phyloP scores from a whole-genome alignment of 2,113 vertebrate species.

The Albula glossodonta region DNA sequence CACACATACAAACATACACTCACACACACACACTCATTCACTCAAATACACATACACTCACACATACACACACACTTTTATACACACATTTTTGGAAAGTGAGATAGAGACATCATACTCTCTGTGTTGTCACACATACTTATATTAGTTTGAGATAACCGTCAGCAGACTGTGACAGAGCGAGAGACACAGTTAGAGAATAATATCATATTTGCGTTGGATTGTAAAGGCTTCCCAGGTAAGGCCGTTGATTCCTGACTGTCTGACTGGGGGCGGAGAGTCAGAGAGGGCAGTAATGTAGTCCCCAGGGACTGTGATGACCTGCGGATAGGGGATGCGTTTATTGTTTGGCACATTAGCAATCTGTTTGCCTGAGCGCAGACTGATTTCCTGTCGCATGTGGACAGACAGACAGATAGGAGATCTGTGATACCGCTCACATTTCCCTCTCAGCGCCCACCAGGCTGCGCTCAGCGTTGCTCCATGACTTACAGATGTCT shows the following conservation, averaged over 20 bases:
- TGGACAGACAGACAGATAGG: not conserved
- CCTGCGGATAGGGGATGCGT: not conserved
- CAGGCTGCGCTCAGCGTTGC: too few relatives aligned
- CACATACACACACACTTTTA: too few relatives aligned
- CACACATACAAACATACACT: too few relatives aligned
- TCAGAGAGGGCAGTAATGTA: not conserved
- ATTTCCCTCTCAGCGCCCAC: not conserved
- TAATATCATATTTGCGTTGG: not conserved
- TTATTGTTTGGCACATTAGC: not conserved
- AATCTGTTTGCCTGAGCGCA: not conserved
- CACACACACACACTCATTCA: too few relatives aligned
- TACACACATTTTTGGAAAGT: too few relatives aligned
- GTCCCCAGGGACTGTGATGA: not conserved
- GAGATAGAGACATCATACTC: too few relatives aligned
- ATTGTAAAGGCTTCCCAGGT: not conserved
- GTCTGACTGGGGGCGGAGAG: not conserved
- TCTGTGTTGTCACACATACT: too few relatives aligned
- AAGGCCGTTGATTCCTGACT: not conserved
- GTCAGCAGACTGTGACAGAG: not conserved
- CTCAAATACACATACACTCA: too few relatives aligned
- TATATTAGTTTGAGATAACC: not conserved
- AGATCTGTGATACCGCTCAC: not conserved
- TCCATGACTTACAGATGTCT: too few relatives aligned
- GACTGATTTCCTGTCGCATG: not conserved
- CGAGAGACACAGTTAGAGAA: not conserved